Evolutionary conservation across 2,113 vertebrate genomes (phyloP).

Genomic region (Tupaia chinensis): DNA sequence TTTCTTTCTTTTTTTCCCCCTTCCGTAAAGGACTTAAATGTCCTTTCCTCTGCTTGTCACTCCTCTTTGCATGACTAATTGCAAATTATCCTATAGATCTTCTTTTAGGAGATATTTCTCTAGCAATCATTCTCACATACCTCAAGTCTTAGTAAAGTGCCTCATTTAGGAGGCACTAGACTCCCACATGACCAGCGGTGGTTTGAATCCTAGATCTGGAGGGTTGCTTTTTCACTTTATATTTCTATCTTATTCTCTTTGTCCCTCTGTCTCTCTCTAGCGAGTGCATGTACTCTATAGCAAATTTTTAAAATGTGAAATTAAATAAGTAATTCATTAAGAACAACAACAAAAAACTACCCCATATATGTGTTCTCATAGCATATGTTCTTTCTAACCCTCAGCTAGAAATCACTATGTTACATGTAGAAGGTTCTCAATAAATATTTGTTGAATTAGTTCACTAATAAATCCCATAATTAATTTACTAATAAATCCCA

Average conservation of each 20-base stretch:
- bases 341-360: too few species aligned
- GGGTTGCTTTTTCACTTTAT: too few species aligned
- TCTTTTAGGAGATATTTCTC: not conserved
- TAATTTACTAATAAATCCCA: not conserved
- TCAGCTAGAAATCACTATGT: not conserved
- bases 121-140: not conserved
- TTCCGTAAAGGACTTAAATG: not conserved
- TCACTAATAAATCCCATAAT: not conserved
- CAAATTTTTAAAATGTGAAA: too few species aligned
- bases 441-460: not conserved
- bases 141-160: not conserved
- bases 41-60: not conserved
- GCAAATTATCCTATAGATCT: not conserved
- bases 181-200: too few species aligned
- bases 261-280: too few species aligned
- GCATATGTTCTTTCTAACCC: not conserved
- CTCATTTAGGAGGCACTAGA: too few species aligned
- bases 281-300: too few species aligned
- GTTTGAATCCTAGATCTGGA: too few species aligned
- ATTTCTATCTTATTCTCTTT: too few species aligned
- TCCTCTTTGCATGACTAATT: not conserved
- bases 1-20: not conserved
- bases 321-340: too few species aligned
- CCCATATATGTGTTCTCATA: not conserved
- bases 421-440: not conserved